Conservation (phyloP, 2,888 invertebrate species). For the Leucania comma region DNA sequence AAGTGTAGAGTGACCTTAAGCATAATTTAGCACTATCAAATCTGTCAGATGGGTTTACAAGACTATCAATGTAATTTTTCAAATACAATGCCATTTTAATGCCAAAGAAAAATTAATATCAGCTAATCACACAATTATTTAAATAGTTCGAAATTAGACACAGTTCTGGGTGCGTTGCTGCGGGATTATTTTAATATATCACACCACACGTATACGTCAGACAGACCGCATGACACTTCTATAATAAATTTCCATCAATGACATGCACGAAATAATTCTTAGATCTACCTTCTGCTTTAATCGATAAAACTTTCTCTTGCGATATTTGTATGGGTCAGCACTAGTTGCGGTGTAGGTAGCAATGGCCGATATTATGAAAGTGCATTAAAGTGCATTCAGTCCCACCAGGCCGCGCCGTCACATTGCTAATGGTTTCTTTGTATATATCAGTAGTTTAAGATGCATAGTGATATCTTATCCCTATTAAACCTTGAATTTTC, state of each 20-base stretch:
- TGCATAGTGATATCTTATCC: neutral
- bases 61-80: neutral
- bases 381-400: constrained; percentile 65
- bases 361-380: constrained; percentile 62
- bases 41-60: neutral
- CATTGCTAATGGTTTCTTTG: constrained; percentile 31
- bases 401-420: constrained; percentile 12
- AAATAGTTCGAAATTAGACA: neutral
- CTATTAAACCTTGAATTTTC: neutral
- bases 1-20: neutral
- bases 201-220: neutral
- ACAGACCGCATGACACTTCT: too few species aligned
- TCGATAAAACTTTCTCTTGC: constrained; percentile 59
- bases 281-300: neutral
- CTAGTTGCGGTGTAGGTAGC: constrained; percentile 54
- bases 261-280: constrained; percentile 10
- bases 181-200: too few species aligned
- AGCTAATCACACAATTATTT: neutral
- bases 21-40: neutral
- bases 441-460: neutral
- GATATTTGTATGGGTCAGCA: constrained; percentile 32
- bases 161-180: too few species aligned
- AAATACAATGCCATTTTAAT: neutral
- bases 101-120: neutral
- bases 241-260: neutral